Percentiles rank a stretch among this genome's conserved stretches.
These are phyloP conservation scores for Oreochromis tanganicae DNA, from an alignment of 2,113 vertebrate genomes.

Conservation along the genomic window DNA sequence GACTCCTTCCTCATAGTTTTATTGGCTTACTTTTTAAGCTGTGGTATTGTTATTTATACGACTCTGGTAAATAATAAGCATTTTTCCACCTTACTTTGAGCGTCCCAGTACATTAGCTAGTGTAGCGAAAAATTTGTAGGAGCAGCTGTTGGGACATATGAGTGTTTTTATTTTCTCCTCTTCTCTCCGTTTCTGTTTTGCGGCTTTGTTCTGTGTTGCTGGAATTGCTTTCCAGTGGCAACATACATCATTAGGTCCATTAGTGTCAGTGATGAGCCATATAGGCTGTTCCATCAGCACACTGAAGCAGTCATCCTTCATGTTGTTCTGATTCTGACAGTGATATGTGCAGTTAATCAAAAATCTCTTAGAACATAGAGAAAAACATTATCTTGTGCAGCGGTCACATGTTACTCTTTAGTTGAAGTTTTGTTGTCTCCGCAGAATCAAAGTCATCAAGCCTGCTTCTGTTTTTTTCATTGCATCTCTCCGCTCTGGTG, in stretches of 20 bases:
- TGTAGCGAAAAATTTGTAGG: background rate
- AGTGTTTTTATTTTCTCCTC: background rate
- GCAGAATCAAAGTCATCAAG: background rate
- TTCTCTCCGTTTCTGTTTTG: constrained; percentile 1
- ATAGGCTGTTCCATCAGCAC: constrained; percentile 44
- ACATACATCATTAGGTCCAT: constrained; percentile 69
- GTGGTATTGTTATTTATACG: background rate
- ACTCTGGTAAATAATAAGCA: background rate
- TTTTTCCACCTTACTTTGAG: background rate
- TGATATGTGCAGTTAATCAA: constrained; percentile 6
- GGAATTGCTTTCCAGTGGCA: constrained; percentile 37
- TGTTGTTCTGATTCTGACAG: constrained; percentile 19
- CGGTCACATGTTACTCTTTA: background rate
- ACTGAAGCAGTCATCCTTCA: constrained; percentile 10
- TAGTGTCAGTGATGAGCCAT: constrained; percentile 65
- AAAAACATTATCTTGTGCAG: background rate
- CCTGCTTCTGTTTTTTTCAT: constrained; percentile 22
- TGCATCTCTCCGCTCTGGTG: constrained; percentile 36
- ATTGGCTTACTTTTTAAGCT: background rate
- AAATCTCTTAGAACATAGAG: background rate
- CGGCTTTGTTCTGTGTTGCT: constrained; percentile 20
- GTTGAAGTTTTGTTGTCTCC: background rate
- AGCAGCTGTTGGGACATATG: background rate
- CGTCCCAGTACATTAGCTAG: background rate
- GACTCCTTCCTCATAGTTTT: background rate